Evolutionary conservation across 2,113 vertebrate genomes (phyloP), one percentile per base, ranked within the genome.

Genomic region (Nycticryphes semicollaris): DNA sequence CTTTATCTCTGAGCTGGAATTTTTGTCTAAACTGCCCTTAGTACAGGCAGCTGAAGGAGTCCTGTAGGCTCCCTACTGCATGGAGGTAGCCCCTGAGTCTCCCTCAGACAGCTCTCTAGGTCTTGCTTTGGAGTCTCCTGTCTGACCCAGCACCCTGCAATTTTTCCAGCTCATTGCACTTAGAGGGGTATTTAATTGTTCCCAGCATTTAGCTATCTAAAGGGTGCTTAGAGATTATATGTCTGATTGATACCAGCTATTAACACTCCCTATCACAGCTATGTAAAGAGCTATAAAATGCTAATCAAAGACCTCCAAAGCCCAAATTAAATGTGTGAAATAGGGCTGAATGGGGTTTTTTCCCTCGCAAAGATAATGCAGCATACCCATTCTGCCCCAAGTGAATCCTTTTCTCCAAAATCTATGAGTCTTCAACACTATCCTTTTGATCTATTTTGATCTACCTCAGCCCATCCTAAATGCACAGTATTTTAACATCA

Each of bases 61-160:
- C 12, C 51, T 35, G 51, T 11, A 78, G 35, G 10, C 6, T 77
- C 39, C 27, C 9, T 33, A 4, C 12, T 30, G 45, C 66, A 56
- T 3, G 2, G 19, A 59, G 43, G 10, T 7, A 77, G 48, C 24
- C 21, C n/a, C 43, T 0, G 0, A 53, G 14, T 59, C 21, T 56
- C 77, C 28, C 54, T 84, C 59, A 30, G 1, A 17, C 5, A 82
- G n/a, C 14, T 66, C 28, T 43, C 30, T n/a, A 45, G 41, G 62
- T 11, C 47, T 83, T 75, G 25, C 15, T 48, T 41, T 73, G n/a
- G 28, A 81, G 48, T n/a, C 43, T 64, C 8, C 37, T 68, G n/a
- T 56, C 24, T 0, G 1, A 85, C 15, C 90, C 0, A 11, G 10
- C 37, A 59, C 7, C n/a, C 67, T 85, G 35, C 27, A 33, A 24